phyloP scores from a whole-genome alignment of 2,888 invertebrate species.

The Operophtera brumata region DNA sequence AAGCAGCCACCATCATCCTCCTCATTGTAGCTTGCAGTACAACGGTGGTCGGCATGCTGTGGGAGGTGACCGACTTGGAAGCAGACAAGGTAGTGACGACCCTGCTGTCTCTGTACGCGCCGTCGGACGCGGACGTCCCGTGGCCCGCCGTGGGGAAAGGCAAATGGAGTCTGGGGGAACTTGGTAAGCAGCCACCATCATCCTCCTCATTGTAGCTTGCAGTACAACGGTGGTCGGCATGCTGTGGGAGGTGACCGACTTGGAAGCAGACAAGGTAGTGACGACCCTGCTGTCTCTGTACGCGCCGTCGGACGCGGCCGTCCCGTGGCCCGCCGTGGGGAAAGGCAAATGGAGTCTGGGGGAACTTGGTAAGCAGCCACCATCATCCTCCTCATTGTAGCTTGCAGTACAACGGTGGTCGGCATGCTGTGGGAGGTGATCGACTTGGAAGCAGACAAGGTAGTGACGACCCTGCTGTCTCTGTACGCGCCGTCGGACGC shows the following conservation, averaged over 20 bases:
- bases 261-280: slow-evolving; percentile 83
- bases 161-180: slow-evolving; percentile 69
- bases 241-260: slow-evolving; percentile 90
- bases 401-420: slow-evolving; percentile 84
- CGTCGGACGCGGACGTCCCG: slow-evolving; percentile 57
- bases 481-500: slow-evolving; percentile 76
- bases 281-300: slow-evolving; percentile 79
- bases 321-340: slow-evolving; percentile 70
- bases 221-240: slow-evolving; percentile 88
- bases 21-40: slow-evolving; percentile 83
- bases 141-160: slow-evolving; percentile 73
- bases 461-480: slow-evolving; percentile 80
- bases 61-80: slow-evolving; percentile 88
- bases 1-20: too few species aligned
- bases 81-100: slow-evolving; percentile 82
- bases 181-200: slow-evolving; percentile 69
- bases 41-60: slow-evolving; percentile 87
- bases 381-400: too few species aligned
- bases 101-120: slow-evolving; percentile 80
- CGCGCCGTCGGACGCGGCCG: slow-evolving; percentile 68
- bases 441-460: slow-evolving; percentile 83
- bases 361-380: slow-evolving; percentile 59
- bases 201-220: too few species aligned
- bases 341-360: slow-evolving; percentile 74
- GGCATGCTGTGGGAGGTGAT: slow-evolving; percentile 91